Percentiles rank a stretch among this genome's conserved stretches.
Evolutionary conservation across 1,140 invertebrate species (phyloP).

Genomic region (Drosophila dunni): DNA sequence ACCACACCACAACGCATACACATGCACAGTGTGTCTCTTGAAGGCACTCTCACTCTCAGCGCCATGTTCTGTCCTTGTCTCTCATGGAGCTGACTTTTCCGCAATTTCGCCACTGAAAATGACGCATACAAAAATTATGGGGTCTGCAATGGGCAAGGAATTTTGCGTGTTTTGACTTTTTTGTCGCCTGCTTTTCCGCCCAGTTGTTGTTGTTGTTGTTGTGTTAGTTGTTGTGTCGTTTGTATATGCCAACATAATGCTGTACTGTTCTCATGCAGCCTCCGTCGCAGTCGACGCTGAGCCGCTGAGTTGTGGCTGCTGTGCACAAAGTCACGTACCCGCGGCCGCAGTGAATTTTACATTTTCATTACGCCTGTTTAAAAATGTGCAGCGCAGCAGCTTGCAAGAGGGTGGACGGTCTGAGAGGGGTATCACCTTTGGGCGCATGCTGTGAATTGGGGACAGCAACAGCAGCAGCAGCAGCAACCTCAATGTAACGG

Average conservation of each 20-base stretch:
- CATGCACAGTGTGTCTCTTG: background rate
- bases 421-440: slow-evolving; percentile 20
- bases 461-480: slow-evolving; percentile 14
- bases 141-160: slow-evolving; percentile 28
- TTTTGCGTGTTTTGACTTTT: slow-evolving; percentile 36
- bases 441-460: slow-evolving; percentile 39
- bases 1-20: background rate
- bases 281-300: slow-evolving; percentile 9
- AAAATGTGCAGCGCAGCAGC: slow-evolving; percentile 64
- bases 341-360: slow-evolving; percentile 45
- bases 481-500: slow-evolving; percentile 28
- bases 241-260: slow-evolving; percentile 30
- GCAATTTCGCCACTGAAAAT: slow-evolving; percentile 53
- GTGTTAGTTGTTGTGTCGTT: slow-evolving; percentile 7
- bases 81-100: slow-evolving; percentile 28
- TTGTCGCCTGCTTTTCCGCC: slow-evolving; percentile 12
- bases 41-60: slow-evolving; percentile 10
- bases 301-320: slow-evolving; percentile 37
- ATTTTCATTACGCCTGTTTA: slow-evolving; percentile 60
- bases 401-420: background rate
- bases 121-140: slow-evolving; percentile 50
- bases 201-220: slow-evolving; percentile 17
- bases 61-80: slow-evolving; percentile 20
- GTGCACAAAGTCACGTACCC: slow-evolving; percentile 75
- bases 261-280: slow-evolving; percentile 11